These are phyloP conservation scores for Eupithecia dodoneata DNA, from an alignment of 2,888 invertebrate genomes.

Conservation along the genomic window DNA sequence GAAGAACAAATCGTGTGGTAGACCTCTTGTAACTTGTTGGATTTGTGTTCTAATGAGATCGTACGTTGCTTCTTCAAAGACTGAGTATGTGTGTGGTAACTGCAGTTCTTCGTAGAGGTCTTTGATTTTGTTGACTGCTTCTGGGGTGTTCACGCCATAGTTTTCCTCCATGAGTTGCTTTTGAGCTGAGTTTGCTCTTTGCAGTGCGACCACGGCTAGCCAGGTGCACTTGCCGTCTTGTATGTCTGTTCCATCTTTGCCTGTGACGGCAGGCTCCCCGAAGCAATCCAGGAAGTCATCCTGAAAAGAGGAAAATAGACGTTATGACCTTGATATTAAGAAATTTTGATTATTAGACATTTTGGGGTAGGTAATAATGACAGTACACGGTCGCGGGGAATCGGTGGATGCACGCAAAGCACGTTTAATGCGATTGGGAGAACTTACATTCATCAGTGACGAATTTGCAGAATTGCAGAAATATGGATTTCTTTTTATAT, in stretches of 20 bases:
- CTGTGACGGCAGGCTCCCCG: constrained; percentile 92
- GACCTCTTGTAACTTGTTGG: constrained; percentile 91
- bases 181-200: constrained; percentile 89
- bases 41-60: constrained; percentile 92
- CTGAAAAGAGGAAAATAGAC: constrained; percentile 66
- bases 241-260: constrained; percentile 96
- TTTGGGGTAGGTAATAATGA: background rate
- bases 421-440: background rate
- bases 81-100: constrained; percentile 89
- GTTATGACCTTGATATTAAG: background rate
- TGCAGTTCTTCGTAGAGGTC: constrained; percentile 91
- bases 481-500: no score
- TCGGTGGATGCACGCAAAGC: background rate
- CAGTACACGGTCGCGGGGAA: background rate
- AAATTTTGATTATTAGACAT: background rate
- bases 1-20: constrained; percentile 92
- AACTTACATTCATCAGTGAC: background rate
- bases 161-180: constrained; percentile 89
- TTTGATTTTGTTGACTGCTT: constrained; percentile 88
- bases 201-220: constrained; percentile 95
- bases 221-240: constrained; percentile 98
- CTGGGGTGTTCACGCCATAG: constrained; percentile 88
- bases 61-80: constrained; percentile 93
- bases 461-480: no score
- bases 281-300: constrained; percentile 97